Percentiles rank a stretch among this genome's conserved stretches.
phyloP scores from a whole-genome alignment of 2,113 vertebrate species.

The Dicentrarchus labrax region DNA sequence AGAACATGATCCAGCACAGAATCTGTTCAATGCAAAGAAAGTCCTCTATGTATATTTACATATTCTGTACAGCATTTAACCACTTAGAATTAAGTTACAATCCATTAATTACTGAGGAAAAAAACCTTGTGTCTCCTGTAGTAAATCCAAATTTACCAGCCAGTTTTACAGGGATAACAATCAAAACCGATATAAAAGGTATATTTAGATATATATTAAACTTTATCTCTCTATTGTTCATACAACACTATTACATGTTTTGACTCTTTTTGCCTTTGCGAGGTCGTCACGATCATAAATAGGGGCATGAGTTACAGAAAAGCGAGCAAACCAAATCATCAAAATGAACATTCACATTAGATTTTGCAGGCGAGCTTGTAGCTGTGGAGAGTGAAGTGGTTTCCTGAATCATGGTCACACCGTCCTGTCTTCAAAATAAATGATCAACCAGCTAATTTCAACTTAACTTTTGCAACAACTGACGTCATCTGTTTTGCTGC shows the following conservation, averaged over 20 bases:
- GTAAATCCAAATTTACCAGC: constrained; percentile 1
- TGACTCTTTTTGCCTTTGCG: background rate
- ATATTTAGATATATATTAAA: constrained; percentile 59
- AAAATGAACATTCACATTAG: background rate
- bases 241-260: constrained; percentile 34
- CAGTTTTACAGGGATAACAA: constrained; percentile 40
- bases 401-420: background rate
- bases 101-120: constrained; percentile 11
- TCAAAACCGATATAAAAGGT: constrained; percentile 45
- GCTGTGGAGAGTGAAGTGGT: background rate
- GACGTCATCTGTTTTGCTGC: background rate
- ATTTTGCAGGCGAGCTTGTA: background rate
- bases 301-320: constrained; percentile 10
- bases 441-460: background rate
- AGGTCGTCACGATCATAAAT: constrained; percentile 12
- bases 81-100: constrained; percentile 27
- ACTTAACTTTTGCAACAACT: background rate
- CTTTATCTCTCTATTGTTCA: constrained; percentile 44
- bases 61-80: constrained; percentile 56
- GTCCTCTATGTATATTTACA: constrained; percentile 66
- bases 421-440: background rate
- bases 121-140: background rate
- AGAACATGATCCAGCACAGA: constrained; percentile 21
- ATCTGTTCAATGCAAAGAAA: constrained; percentile 12
- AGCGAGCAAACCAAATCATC: constrained; percentile 7